These are phyloP conservation scores for Charanyca ferruginea DNA, from an alignment of 2,888 invertebrate species.

Conservation along the genomic window DNA sequence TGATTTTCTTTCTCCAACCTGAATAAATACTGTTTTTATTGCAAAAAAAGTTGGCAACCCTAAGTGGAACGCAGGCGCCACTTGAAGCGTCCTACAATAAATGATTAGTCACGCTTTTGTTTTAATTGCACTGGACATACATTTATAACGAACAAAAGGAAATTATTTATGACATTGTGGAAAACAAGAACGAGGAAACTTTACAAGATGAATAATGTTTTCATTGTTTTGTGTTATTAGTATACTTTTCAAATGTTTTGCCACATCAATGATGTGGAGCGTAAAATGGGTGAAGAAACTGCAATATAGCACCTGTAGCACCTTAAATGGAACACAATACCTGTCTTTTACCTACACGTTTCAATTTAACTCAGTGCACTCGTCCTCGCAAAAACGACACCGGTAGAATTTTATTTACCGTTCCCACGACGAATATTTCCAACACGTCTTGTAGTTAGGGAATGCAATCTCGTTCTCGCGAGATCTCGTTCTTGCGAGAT, in stretches of 20 bases:
- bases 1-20: too few relatives aligned
- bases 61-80: slow-evolving; percentile 58
- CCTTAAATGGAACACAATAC: slow-evolving; percentile 1
- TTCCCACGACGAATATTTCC: slow-evolving; percentile 41
- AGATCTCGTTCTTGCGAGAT: too few relatives aligned
- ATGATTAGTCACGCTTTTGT: slow-evolving; percentile 57
- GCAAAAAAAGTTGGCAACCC: too few relatives aligned
- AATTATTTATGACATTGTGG: slow-evolving; percentile 43
- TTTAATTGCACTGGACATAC: slow-evolving; percentile 42
- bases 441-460: slow-evolving; percentile 4
- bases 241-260: slow-evolving; percentile 39
- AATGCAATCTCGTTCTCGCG: too few relatives aligned
- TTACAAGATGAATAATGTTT: slow-evolving; percentile 28
- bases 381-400: slow-evolving; percentile 35
- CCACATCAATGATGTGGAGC: not conserved
- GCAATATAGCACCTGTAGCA: not conserved
- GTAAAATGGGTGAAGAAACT: not conserved
- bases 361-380: slow-evolving; percentile 34
- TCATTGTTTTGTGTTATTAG: slow-evolving; percentile 21
- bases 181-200: slow-evolving; percentile 55
- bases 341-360: slow-evolving; percentile 10
- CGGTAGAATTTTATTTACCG: slow-evolving; percentile 40
- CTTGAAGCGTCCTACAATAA: slow-evolving; percentile 28
- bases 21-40: too few relatives aligned
- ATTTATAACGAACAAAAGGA: slow-evolving; percentile 51